Percentiles rank a stretch among this genome's conserved stretches.
phyloP scores from a whole-genome alignment of 1,140 invertebrate genomes.

The Halotydeus destructor region DNA sequence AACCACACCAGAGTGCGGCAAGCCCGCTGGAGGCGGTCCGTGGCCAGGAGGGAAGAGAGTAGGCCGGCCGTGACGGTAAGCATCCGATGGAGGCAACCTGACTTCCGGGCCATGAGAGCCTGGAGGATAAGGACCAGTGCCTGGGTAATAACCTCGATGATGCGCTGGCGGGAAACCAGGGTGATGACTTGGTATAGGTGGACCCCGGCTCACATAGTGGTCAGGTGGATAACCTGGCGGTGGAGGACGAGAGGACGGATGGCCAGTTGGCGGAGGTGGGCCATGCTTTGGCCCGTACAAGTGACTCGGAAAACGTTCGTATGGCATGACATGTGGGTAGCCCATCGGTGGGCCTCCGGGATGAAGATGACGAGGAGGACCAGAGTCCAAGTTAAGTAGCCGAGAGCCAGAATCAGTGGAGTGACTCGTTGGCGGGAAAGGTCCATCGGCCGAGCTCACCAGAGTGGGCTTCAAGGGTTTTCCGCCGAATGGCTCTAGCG shows the following conservation, averaged over 20 bases:
- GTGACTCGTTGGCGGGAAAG: not conserved
- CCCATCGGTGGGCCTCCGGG: not conserved
- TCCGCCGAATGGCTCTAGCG: constrained; percentile 1
- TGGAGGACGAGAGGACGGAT: constrained; percentile 1
- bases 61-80: not conserved
- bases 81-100: not conserved
- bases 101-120: not conserved
- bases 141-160: not conserved
- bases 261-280: constrained; percentile 1
- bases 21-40: not conserved
- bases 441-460: not conserved
- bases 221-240: not conserved
- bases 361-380: constrained; percentile 1
- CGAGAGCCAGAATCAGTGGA: too few species aligned
- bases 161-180: not conserved
- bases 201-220: not conserved
- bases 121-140: not conserved
- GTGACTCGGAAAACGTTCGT: constrained; percentile 1
- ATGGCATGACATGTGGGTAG: not conserved
- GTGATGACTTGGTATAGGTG: not conserved
- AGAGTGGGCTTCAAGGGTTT: not conserved
- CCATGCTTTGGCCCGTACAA: not conserved
- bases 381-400: not conserved
- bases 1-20: not conserved
- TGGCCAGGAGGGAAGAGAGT: not conserved